A percentile compares a stretch with the other conserved stretches of the same genome.
Evolutionary conservation across 1,140 invertebrate genomes (phyloP).

Genomic region (Radopholus similis): DNA sequence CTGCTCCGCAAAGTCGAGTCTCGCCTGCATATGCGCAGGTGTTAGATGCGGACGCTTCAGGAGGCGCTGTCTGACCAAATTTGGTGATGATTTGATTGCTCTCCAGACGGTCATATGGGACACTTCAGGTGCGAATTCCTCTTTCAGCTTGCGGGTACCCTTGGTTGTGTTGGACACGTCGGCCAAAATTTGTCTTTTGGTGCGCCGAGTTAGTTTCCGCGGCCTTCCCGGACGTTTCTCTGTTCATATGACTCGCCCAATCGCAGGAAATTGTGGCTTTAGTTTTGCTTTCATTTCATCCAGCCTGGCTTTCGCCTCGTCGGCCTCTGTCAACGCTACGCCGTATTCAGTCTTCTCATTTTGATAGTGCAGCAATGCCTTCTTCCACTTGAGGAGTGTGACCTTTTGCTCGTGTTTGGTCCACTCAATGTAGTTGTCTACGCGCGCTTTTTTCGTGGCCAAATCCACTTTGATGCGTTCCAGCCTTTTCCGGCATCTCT

Average conservation of each 20-base stretch:
- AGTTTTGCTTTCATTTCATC: background rate
- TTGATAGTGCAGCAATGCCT: constrained; percentile 66
- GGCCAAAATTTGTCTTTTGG: background rate
- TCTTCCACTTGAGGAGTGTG: constrained; percentile 66
- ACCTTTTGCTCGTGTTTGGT: constrained; percentile 60
- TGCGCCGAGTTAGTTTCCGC: background rate
- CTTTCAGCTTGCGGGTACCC: background rate
- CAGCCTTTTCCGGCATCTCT: constrained; percentile 53
- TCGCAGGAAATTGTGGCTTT: too few species aligned
- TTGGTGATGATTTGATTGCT: background rate
- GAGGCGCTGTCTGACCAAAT: background rate
- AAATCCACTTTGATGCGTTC: constrained; percentile 61
- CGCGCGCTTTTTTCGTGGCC: constrained; percentile 62
- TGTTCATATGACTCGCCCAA: too few species aligned
- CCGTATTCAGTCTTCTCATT: constrained; percentile 62
- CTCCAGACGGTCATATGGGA: background rate
- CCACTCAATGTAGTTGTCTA: constrained; percentile 63
- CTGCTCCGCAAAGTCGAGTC: background rate
- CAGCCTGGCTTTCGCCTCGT: background rate
- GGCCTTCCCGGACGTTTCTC: background rate
- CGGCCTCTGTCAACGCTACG: constrained; percentile 62
- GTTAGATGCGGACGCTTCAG: background rate
- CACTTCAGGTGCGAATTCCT: background rate
- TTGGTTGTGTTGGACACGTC: background rate
- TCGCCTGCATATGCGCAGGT: background rate